Base-by-base conservation (phyloP, 2,113 vertebrate genomes). In the Verasper variegatus region DNA sequence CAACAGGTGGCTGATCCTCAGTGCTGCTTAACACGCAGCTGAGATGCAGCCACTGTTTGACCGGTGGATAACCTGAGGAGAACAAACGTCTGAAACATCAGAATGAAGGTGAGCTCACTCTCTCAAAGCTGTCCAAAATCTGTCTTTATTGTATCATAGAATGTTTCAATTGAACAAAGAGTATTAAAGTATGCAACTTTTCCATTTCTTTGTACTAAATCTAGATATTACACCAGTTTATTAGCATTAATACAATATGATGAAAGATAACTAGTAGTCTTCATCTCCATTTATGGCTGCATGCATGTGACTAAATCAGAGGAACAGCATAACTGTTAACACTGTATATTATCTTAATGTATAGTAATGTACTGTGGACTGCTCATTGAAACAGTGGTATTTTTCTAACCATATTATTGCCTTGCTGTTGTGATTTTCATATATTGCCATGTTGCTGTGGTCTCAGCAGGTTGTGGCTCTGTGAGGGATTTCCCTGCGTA, bases 61-160 rank as follows among this genome's bases (percentile, higher is more conserved):
- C 60, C 7, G 23, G 37, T 26, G 26, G 47, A 31, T 59, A 37
- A 73, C 5, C 59, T 72, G 67, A 80, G 26, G 51, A 73, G 55
- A 3, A 59, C 42, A 26, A 65, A 24, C 24, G 24, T 18, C 42
- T 27, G 13, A 58, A 68, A 6, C 35, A 58, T 57, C 72, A 76
- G 12, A 37, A 89, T 90, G 89, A 82, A 60, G 85, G 86, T 90
- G 84, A 47, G 67, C 10, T 13, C 21, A n/a, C 61, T 45, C n/a
- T 18, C 7, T 45, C 1, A 17, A 2, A 31, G 31, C 51, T 13
- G 5, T 52, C 17, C 10, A 6, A 12, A 20, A 66, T 27, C 8
- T 27, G 45, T 26, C 21, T 1, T 26, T 42, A 42, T 42, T 7
- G 7, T 35, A 5, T 42, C 2, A 42, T 7, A 12, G 42, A 45